A percentile compares a stretch with the other conserved stretches of the same genome.
These are phyloP conservation scores for Nothocercus nigrocapillus DNA, from an alignment of 2,113 vertebrate species.

Conservation along the genomic window DNA sequence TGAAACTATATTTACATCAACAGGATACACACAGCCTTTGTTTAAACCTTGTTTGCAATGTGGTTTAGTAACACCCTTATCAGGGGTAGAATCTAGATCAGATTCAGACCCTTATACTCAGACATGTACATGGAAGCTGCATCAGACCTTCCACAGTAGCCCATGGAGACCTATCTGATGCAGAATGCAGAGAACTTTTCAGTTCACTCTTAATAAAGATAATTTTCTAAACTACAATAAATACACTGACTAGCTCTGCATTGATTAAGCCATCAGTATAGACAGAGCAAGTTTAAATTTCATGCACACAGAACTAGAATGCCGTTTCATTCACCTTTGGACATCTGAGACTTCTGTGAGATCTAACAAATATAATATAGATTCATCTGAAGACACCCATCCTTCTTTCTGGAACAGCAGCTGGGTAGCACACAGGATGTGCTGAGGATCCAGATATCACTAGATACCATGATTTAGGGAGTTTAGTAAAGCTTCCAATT, in stretches of 20 bases:
- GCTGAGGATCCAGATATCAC: not conserved
- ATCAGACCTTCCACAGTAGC: not conserved
- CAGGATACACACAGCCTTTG: not conserved
- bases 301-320: not conserved
- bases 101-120: not conserved
- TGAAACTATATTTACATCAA: not conserved
- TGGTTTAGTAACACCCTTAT: too few relatives aligned
- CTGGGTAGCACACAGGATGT: not conserved
- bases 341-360: not conserved
- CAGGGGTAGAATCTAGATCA: too few relatives aligned
- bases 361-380: not conserved
- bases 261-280: not conserved
- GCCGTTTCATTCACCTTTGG: not conserved
- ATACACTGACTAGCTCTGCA: not conserved
- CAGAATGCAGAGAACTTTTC: not conserved
- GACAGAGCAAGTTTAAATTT: not conserved
- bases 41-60: not conserved
- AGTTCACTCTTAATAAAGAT: not conserved
- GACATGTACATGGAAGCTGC: not conserved
- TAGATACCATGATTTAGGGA: not conserved
- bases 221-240: not conserved
- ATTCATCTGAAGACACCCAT: not conserved
- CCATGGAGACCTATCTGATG: not conserved
- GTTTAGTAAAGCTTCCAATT: not conserved
- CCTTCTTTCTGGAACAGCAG: fast-evolving